These are phyloP conservation scores for Coelopa pilipes DNA, from an alignment of 2,888 invertebrate genomes.

Conservation along the genomic window DNA sequence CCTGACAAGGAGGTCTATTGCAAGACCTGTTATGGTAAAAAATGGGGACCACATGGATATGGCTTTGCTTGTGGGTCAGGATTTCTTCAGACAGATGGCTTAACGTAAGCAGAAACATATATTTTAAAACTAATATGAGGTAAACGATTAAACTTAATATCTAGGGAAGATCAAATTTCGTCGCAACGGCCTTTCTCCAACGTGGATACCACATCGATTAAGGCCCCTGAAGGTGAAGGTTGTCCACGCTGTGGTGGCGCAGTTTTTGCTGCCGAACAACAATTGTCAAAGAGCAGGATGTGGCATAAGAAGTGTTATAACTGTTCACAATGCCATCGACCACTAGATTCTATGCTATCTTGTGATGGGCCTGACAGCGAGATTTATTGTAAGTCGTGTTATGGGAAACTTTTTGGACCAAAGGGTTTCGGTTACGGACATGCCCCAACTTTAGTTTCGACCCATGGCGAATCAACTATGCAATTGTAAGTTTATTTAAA, in stretches of 20 bases:
- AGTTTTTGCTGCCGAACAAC: constrained; percentile 97
- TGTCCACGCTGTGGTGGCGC: constrained; percentile 94
- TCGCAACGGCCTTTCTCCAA: constrained; percentile 82
- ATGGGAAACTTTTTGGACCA: constrained; percentile 90
- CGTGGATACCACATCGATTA: constrained; percentile 88
- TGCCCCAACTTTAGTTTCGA: constrained; percentile 83
- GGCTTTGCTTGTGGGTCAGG: constrained; percentile 96
- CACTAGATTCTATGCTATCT: constrained; percentile 88
- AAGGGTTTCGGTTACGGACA: constrained; percentile 92
- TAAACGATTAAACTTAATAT: no score
- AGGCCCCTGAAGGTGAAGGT: constrained; percentile 87
- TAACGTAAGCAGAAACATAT: constrained; percentile 78
- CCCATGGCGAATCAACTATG: constrained; percentile 78
- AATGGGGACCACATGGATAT: constrained; percentile 97
- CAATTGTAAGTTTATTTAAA: constrained; percentile 65
- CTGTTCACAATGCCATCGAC: constrained; percentile 89
- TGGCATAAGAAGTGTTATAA: constrained; percentile 98
- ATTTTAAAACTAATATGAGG: no score
- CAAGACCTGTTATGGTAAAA: constrained; percentile 97
- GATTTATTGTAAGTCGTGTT: constrained; percentile 92
- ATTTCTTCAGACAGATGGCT: constrained; percentile 90
- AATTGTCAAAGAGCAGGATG: constrained; percentile 94
- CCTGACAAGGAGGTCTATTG: constrained; percentile 95
- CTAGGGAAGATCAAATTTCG: constrained; percentile 87
- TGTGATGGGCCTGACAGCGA: constrained; percentile 95